Evolutionary conservation across 2,797 vertebrate species (phyloP).

Genomic region (Dermochelys coriacea): DNA sequence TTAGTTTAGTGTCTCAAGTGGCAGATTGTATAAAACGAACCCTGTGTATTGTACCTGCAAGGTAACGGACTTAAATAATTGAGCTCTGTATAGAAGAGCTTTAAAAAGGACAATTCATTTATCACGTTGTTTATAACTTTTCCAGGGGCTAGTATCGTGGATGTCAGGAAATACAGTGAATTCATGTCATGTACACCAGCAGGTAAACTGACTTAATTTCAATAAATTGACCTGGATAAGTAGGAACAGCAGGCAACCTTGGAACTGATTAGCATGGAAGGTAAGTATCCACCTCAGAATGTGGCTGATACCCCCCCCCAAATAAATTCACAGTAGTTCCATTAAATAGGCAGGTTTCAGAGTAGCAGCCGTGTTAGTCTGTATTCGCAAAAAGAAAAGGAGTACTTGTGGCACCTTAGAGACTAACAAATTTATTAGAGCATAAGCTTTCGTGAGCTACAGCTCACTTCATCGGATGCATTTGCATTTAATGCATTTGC

Average conservation of each 20-base stretch:
- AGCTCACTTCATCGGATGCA: too few species aligned
- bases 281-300: not conserved
- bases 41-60: not conserved
- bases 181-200: not conserved
- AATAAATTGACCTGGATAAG: constrained; percentile 11
- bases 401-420: too few species aligned
- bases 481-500: too few species aligned
- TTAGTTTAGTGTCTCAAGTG: not conserved
- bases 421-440: too few species aligned
- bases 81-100: constrained; percentile 1
- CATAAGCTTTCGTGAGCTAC: too few species aligned
- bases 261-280: constrained; percentile 23
- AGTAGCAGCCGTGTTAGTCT: too few species aligned
- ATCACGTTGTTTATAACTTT: not conserved
- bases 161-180: not conserved
- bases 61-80: not conserved
- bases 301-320: not conserved
- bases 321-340: not conserved
- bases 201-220: constrained; percentile 28
- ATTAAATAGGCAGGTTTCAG: not conserved
- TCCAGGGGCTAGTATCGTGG: not conserved
- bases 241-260: constrained; percentile 33
- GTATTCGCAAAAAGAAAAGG: too few species aligned
- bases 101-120: not conserved
- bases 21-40: not conserved